A percentile compares a stretch with the other conserved stretches of the same genome.
These are phyloP conservation scores for Lycophotia porphyrea DNA, from an alignment of 2,888 invertebrate genomes.

Conservation along the genomic window DNA sequence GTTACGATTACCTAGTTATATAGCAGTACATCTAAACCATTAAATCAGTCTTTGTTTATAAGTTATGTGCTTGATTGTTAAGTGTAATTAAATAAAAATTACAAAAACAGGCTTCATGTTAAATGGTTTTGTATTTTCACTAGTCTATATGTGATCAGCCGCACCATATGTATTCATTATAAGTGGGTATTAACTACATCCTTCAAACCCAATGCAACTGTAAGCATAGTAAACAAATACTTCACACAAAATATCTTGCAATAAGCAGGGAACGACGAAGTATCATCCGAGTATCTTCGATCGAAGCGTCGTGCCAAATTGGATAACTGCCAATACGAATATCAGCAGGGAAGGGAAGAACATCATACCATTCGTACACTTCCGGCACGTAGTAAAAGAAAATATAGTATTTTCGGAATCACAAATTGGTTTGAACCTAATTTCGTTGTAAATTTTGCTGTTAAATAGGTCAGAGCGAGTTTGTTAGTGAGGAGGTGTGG, in stretches of 20 bases:
- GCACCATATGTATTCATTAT: background rate
- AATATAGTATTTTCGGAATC: slow-evolving; percentile 56
- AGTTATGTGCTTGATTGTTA: background rate
- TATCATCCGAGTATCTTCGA: slow-evolving; percentile 54
- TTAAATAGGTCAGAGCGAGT: slow-evolving; percentile 5
- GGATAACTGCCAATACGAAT: slow-evolving; percentile 78
- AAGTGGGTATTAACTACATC: too few species aligned
- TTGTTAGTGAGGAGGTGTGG: background rate
- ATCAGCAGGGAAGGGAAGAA: slow-evolving; percentile 67
- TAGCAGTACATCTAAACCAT: background rate
- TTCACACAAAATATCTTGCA: slow-evolving; percentile 50
- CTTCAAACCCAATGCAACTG: background rate
- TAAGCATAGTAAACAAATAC: slow-evolving; percentile 34
- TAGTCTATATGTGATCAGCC: too few species aligned
- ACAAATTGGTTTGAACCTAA: slow-evolving; percentile 46
- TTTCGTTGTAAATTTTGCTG: slow-evolving; percentile 37
- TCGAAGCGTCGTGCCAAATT: slow-evolving; percentile 76
- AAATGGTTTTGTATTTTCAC: background rate
- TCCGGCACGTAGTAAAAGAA: slow-evolving; percentile 63
- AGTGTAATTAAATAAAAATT: background rate
- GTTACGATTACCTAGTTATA: background rate
- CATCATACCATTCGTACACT: slow-evolving; percentile 62
- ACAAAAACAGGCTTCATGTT: too few species aligned
- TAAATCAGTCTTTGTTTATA: background rate
- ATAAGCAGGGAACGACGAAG: slow-evolving; percentile 42